A percentile compares a stretch with the other conserved stretches of the same genome.
phyloP scores from a whole-genome alignment of 2,797 vertebrate species.

The Peromyscus eremicus region DNA sequence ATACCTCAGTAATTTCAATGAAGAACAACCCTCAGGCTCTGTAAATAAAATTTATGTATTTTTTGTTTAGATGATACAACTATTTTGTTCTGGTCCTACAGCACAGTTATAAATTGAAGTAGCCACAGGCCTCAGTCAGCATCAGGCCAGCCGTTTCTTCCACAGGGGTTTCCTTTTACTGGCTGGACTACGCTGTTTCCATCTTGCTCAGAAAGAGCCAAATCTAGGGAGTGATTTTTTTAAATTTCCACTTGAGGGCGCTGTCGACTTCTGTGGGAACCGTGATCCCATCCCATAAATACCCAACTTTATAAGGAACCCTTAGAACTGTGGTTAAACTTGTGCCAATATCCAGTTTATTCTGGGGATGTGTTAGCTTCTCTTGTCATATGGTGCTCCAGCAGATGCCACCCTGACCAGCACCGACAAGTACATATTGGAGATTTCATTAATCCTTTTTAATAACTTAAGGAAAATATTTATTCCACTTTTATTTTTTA shows the following conservation, averaged over 20 bases:
- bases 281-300: neutral
- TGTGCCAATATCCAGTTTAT: neutral
- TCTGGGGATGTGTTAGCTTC: neutral
- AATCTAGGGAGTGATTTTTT: slow-evolving; percentile 4
- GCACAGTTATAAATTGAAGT: neutral
- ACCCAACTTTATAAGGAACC: neutral
- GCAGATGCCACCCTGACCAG: slow-evolving; percentile 2
- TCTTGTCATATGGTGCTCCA: neutral
- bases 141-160: neutral
- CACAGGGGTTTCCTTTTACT: neutral
- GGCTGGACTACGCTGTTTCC: neutral
- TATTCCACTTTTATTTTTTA: slow-evolving; percentile 1
- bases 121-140: neutral
- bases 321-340: neutral
- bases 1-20: neutral
- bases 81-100: neutral
- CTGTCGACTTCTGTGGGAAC: slow-evolving; percentile 61
- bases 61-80: neutral
- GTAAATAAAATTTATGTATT: slow-evolving; percentile 4
- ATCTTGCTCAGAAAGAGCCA: neutral
- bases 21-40: neutral
- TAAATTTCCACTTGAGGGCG: slow-evolving; percentile 71
- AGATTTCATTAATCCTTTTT: slow-evolving; percentile 55
- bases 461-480: slow-evolving; percentile 54
- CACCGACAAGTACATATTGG: neutral